Evolutionary conservation across 2,888 invertebrate genomes (phyloP).

Genomic region (Drosophila tripunctata): DNA sequence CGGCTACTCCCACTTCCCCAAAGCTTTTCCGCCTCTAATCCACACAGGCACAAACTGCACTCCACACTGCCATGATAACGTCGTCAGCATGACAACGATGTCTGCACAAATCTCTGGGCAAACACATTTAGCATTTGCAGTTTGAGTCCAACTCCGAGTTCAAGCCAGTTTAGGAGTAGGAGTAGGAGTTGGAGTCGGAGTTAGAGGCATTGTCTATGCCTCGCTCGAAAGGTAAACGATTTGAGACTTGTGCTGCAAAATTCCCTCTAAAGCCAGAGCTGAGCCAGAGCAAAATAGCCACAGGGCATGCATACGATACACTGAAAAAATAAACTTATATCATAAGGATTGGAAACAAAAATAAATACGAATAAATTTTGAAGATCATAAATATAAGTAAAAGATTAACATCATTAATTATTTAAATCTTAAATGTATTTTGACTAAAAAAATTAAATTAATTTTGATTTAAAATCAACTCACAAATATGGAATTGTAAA

Average conservation of each 20-base stretch:
- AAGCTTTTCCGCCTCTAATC: neutral
- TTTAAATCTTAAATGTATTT: too few relatives aligned
- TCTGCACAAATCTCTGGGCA: slow-evolving; percentile 49
- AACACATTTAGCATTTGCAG: slow-evolving; percentile 55
- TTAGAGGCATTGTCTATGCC: slow-evolving; percentile 56
- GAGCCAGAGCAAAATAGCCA: slow-evolving; percentile 41
- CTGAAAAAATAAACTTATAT: too few relatives aligned
- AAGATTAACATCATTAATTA: too few relatives aligned
- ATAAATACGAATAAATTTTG: too few relatives aligned
- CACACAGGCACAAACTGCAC: neutral
- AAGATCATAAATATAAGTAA: too few relatives aligned
- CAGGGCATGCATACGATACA: slow-evolving; percentile 15
- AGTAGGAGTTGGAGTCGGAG: neutral
- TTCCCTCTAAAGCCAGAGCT: neutral
- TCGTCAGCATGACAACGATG: slow-evolving; percentile 53
- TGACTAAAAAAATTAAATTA: too few relatives aligned
- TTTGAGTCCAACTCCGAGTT: too few relatives aligned
- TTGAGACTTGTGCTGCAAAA: slow-evolving; percentile 24
- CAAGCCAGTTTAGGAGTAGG: too few relatives aligned
- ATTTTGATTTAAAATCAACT: too few relatives aligned
- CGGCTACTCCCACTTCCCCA: neutral
- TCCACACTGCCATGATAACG: slow-evolving; percentile 12
- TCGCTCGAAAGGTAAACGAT: slow-evolving; percentile 66
- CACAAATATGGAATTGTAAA: too few relatives aligned
- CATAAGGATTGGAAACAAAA: too few relatives aligned